Conservation (phyloP, 2,888 invertebrate genomes). For the Taenaris catops region DNA sequence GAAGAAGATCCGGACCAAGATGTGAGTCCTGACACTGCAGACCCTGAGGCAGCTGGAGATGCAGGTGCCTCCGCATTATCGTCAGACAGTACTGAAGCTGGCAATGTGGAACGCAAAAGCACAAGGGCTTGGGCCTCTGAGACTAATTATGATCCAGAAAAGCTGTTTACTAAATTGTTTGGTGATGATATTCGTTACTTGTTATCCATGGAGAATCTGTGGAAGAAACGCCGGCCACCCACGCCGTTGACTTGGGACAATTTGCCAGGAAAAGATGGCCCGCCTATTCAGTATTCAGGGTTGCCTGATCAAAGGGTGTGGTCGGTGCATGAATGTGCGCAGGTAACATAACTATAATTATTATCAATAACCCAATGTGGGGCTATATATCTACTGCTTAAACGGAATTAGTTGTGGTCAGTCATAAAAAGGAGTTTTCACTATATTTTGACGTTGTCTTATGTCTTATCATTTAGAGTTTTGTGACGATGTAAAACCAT, state of each 20-base stretch:
- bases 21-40: constrained; percentile 97
- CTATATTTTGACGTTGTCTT: no score
- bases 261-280: constrained; percentile 77
- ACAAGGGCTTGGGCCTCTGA: constrained; percentile 95
- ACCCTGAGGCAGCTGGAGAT: constrained; percentile 92
- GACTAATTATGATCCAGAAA: constrained; percentile 88
- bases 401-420: no score
- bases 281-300: constrained; percentile 63
- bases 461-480: no score
- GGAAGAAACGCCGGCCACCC: constrained; percentile 95
- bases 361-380: no score
- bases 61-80: constrained; percentile 82
- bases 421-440: no score
- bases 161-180: constrained; percentile 96
- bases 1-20: constrained; percentile 97
- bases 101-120: constrained; percentile 82
- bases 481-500: no score
- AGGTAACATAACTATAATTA: no score
- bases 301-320: constrained; percentile 88
- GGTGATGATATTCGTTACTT: constrained; percentile 96
- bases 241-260: constrained; percentile 87
- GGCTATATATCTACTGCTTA: no score
- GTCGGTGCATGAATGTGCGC: constrained; percentile 87
- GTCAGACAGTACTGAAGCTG: constrained; percentile 60
- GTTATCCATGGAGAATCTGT: constrained; percentile 95